These are phyloP conservation scores for Bubo bubo DNA, from an alignment of 2,113 vertebrate species.

Conservation along the genomic window DNA sequence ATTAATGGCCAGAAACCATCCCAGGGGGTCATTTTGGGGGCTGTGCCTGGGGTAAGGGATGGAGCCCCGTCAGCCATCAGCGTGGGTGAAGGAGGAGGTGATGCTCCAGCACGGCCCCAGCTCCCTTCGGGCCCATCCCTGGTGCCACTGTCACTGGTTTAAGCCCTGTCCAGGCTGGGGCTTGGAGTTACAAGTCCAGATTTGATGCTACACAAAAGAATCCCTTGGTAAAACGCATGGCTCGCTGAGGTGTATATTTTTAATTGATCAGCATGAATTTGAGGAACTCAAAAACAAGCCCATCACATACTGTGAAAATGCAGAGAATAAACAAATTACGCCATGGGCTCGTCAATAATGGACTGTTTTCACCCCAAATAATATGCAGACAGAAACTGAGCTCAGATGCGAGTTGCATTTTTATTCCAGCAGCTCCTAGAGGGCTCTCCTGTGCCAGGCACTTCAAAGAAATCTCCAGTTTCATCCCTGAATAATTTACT, in stretches of 20 bases:
- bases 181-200: fast-evolving
- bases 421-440: not conserved
- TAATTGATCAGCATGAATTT: fast-evolving
- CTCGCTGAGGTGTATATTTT: fast-evolving
- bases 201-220: fast-evolving
- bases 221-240: fast-evolving
- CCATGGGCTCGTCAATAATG: fast-evolving
- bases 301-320: fast-evolving
- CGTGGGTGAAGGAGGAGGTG: fast-evolving
- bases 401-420: not conserved
- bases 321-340: not conserved
- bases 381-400: fast-evolving
- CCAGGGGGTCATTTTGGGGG: no score
- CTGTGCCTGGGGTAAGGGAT: not conserved
- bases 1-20: not conserved
- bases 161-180: not conserved
- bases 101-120: not conserved
- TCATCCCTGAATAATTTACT: not conserved
- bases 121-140: fast-evolving
- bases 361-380: not conserved
- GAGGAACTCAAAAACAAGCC: not conserved
- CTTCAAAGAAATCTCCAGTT: not conserved
- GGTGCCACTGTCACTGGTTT: fast-evolving
- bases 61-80: fast-evolving
- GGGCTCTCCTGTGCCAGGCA: not conserved